These are phyloP conservation scores for Amphiduros pacificus DNA, from an alignment of 2,888 invertebrate genomes.

Conservation along the genomic window DNA sequence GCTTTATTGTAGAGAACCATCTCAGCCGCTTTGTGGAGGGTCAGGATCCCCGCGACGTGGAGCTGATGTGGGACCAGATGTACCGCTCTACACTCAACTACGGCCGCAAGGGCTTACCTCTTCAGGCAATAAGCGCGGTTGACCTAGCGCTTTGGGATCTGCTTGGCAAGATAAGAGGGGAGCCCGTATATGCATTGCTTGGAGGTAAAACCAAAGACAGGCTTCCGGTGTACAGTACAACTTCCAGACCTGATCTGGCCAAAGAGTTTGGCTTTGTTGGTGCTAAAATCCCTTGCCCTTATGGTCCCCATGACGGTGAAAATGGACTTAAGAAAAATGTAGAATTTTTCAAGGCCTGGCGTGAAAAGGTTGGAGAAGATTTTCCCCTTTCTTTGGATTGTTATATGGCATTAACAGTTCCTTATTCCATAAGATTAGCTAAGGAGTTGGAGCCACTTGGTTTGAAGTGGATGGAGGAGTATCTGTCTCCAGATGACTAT, in stretches of 20 bases:
- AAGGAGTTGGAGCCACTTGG: constrained; percentile 45
- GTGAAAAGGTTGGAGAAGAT: constrained; percentile 50
- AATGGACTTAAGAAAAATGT: constrained; percentile 49
- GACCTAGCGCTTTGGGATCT: constrained; percentile 55
- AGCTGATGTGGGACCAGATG: constrained; percentile 54
- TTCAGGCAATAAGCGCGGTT: constrained; percentile 53
- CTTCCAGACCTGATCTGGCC: constrained; percentile 49
- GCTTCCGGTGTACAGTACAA: constrained; percentile 53
- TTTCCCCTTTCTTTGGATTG: constrained; percentile 54
- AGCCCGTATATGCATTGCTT: constrained; percentile 52
- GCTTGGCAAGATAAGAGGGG: constrained; percentile 46
- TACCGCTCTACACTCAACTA: constrained; percentile 52
- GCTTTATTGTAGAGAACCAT: constrained; percentile 52
- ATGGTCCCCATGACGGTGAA: constrained; percentile 51
- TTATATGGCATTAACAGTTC: constrained; percentile 51
- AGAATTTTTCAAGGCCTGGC: constrained; percentile 44
- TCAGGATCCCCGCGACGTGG: constrained; percentile 50
- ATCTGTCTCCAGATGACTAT: constrained; percentile 52
- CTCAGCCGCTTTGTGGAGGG: constrained; percentile 53
- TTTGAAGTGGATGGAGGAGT: constrained; percentile 55
- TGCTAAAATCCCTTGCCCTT: constrained; percentile 49
- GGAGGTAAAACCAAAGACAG: constrained; percentile 53
- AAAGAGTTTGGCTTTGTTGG: constrained; percentile 51
- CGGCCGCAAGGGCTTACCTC: constrained; percentile 50
- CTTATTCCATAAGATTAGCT: constrained; percentile 47